Conservation (phyloP, 2,113 vertebrate genomes). For the Rhabdornis inornatus region DNA sequence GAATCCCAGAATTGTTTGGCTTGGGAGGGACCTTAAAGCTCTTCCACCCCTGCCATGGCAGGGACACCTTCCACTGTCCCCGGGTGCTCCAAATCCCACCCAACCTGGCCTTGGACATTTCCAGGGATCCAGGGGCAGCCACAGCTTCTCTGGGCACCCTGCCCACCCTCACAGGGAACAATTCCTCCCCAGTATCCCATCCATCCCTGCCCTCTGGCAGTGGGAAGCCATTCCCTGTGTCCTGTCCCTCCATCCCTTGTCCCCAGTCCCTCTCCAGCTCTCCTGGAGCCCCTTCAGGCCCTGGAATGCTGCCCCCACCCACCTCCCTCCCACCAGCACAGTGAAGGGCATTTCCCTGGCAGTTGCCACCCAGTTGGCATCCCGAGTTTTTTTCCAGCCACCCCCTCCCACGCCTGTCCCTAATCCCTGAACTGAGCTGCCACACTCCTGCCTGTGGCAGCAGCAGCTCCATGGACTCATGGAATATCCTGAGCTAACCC, state of each 20-base stretch:
- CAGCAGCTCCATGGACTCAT: neutral
- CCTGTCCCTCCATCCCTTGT: neutral
- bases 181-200: neutral
- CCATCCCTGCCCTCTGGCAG: fast-evolving
- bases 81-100: fast-evolving
- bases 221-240: neutral
- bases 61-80: neutral
- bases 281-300: neutral
- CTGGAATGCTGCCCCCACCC: neutral
- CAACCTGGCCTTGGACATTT: fast-evolving
- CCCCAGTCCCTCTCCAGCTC: neutral
- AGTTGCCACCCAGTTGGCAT: neutral
- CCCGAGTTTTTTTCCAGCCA: neutral
- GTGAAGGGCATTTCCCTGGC: neutral
- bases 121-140: neutral
- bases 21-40: neutral
- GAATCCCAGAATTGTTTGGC: neutral
- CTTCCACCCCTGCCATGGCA: no score
- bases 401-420: neutral
- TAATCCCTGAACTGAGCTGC: neutral
- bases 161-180: fast-evolving
- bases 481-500: neutral
- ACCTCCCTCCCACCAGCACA: neutral
- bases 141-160: neutral
- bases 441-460: fast-evolving